phyloP scores from a whole-genome alignment of 2,113 vertebrate genomes.

The Candoia aspera region DNA sequence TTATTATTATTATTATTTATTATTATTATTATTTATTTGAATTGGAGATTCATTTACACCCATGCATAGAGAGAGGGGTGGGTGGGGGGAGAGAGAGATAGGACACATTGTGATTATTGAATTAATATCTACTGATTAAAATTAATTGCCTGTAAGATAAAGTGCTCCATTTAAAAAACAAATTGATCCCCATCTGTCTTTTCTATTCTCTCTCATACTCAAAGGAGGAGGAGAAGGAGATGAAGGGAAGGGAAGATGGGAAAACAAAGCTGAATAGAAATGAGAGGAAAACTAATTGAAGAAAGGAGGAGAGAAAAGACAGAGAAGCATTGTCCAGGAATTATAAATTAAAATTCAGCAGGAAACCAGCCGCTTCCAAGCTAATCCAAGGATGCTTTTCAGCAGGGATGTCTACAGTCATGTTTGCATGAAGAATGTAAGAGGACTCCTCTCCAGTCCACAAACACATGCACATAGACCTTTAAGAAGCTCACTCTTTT shows the following conservation, averaged over 20 bases:
- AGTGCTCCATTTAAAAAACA: background rate
- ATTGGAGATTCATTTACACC: background rate
- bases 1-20: background rate
- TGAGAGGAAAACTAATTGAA: background rate
- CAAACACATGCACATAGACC: background rate
- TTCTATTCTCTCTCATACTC: background rate
- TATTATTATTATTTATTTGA: background rate
- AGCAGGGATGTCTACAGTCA: background rate
- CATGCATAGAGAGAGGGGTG: background rate
- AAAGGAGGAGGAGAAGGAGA: background rate
- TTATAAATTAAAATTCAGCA: background rate
- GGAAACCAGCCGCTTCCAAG: background rate
- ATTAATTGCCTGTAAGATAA: background rate
- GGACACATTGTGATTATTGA: background rate
- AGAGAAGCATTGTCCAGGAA: background rate
- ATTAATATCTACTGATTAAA: background rate
- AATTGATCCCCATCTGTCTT: background rate
- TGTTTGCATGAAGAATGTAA: background rate
- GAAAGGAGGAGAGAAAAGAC: fast-evolving
- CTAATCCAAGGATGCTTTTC: background rate
- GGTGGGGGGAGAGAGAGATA: background rate
- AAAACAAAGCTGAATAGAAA: background rate
- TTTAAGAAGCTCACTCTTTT: background rate
- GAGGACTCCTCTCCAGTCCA: background rate
- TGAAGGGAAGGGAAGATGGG: background rate